Evolutionary conservation across 1,140 invertebrate genomes (phyloP).

Genomic region (Lamellibrachia luymesi): DNA sequence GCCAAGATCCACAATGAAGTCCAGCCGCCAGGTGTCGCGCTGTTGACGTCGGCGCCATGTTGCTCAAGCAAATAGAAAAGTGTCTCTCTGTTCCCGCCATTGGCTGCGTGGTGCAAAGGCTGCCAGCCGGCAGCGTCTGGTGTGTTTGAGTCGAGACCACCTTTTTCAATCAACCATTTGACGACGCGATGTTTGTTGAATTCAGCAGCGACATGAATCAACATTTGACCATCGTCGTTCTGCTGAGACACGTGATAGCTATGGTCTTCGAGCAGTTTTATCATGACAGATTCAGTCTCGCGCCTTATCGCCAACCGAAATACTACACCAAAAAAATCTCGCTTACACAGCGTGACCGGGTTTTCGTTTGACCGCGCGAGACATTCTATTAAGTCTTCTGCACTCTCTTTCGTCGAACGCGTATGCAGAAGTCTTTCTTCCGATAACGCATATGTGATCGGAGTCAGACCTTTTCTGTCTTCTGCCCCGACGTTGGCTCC

Average conservation of each 20-base stretch:
- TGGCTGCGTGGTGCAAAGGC: neutral
- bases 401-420: neutral
- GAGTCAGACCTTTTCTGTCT: neutral
- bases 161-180: neutral
- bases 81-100: neutral
- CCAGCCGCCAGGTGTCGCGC: neutral
- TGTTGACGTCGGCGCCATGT: slow-evolving; percentile 2
- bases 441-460: neutral
- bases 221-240: neutral
- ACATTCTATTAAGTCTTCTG: neutral
- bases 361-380: neutral
- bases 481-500: neutral
- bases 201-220: neutral
- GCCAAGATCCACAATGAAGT: neutral
- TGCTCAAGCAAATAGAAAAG: neutral
- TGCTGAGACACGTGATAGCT: neutral
- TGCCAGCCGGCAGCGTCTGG: neutral
- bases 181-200: neutral
- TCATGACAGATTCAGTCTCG: neutral
- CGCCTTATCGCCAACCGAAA: neutral
- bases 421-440: neutral
- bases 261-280: neutral
- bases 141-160: neutral
- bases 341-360: neutral
- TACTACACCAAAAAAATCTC: neutral